Base-by-base conservation (phyloP, 23 tunicate genomes). In the Trididemnum nubilum region DNA sequence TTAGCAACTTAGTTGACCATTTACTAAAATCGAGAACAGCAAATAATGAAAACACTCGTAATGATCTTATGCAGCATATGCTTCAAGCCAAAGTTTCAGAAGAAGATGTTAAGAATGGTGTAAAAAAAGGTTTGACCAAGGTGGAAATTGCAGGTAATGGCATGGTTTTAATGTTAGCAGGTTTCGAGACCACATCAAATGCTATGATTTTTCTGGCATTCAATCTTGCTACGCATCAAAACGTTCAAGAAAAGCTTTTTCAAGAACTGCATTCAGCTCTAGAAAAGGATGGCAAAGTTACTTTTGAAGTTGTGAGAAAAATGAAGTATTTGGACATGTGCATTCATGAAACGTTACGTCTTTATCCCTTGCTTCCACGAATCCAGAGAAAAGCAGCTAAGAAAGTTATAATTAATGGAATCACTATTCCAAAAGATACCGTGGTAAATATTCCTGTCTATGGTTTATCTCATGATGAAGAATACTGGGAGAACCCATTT, bases 401-500 rank as follows among this genome's bases (percentile, higher is more conserved):
- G 66, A 88, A 92, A 22, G 63, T 86, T 26, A 82, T 84, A 7
- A 78, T 92, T 31, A 72, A 92, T 35, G 92, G 89, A 26, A 4
- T 83, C 1, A 34, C 36, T 30, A 73, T 92, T 33, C 88, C 89
- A 15, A 78, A 87, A 72, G 88, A 85, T 39, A 72, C 58, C 2
- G 35, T 9, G 35, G 88, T 92, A 5, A 30, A 27, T 1, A 65
- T 87, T 38, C 97, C 97, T 49, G 35, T 58, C 4, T 92, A 76
- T 78, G 97, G 85, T 1, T 18, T 92, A 54, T 54, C 72, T 52
- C 85, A 81, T 34, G 97, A 92, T 87, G 81, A 72, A 25, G 88
- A 87, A 51, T 87, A 87, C 40, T 92, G 97, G 97, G 92, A 87
- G 3, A 87, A 92, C 35, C 97, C 97, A 50, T 71, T 71, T 57